Evolutionary conservation across 2,113 vertebrate species (phyloP).

Genomic region (Proteles cristata): DNA sequence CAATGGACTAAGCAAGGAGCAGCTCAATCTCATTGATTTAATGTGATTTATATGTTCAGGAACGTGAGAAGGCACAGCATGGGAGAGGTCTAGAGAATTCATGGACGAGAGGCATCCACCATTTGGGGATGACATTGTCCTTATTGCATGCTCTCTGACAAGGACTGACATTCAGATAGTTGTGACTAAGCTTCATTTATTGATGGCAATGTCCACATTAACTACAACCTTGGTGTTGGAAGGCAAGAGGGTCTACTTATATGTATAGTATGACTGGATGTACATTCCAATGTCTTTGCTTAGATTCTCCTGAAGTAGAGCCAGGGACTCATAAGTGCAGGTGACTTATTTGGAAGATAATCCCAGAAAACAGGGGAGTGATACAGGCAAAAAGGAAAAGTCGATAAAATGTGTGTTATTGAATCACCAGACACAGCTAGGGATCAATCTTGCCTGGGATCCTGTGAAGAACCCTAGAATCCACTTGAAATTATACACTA

Average conservation of each 20-base stretch:
- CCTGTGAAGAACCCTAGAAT: background rate
- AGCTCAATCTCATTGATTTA: background rate
- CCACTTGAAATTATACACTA: background rate
- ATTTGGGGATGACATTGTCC: background rate
- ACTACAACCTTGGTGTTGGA: background rate
- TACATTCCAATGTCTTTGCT: background rate
- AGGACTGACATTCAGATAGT: background rate
- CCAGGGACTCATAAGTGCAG: background rate
- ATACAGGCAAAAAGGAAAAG: background rate
- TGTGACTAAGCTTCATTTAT: background rate
- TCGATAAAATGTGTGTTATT: background rate
- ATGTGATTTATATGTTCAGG: background rate
- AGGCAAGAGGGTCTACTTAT: background rate
- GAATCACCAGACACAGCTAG: background rate
- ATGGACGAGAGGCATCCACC: background rate
- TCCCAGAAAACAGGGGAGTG: background rate
- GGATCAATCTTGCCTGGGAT: background rate
- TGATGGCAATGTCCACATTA: background rate
- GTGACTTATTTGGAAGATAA: background rate
- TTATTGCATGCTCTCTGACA: background rate
- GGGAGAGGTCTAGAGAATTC: background rate
- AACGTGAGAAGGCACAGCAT: background rate
- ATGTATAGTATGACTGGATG: background rate
- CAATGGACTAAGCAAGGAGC: background rate
- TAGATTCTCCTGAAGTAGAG: background rate